Percentiles rank a stretch among this genome's conserved stretches.
These are phyloP conservation scores for Dryadula phaetusa DNA, from an alignment of 2,888 invertebrate genomes.

Conservation along the genomic window DNA sequence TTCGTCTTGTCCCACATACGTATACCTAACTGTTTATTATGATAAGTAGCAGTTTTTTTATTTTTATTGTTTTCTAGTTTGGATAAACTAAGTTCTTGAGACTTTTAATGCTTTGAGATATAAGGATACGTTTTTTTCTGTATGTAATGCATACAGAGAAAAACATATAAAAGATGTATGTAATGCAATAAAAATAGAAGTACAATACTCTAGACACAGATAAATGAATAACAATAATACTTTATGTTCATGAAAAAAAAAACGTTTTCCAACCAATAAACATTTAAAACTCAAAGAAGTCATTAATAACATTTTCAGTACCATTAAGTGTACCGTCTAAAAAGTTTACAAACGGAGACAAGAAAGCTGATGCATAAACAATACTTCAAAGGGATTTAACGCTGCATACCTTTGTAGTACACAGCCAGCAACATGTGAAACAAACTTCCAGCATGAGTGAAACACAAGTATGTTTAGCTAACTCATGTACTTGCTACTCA, in stretches of 20 bases:
- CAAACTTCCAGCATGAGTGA: not conserved
- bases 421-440: constrained; percentile 3
- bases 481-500: not conserved
- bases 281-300: not conserved
- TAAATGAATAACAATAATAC: not conserved
- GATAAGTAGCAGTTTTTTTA: not conserved
- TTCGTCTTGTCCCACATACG: not conserved
- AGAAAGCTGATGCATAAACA: constrained; percentile 13
- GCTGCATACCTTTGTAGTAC: constrained; percentile 7
- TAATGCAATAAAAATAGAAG: too few species aligned
- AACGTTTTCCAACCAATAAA: not conserved
- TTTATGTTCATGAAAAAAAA: not conserved
- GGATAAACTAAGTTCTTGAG: too few species aligned
- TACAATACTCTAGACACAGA: not conserved
- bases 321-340: not conserved
- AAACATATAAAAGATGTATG: too few species aligned
- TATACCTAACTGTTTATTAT: not conserved
- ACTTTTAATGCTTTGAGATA: too few species aligned
- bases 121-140: too few species aligned
- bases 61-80: too few species aligned
- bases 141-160: too few species aligned
- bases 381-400: constrained; percentile 10
- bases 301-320: not conserved
- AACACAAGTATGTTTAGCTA: not conserved
- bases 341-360: constrained; percentile 4